Percentiles rank a stretch among this genome's conserved stretches.
These are phyloP conservation scores for Clamator glandarius DNA, from an alignment of 2,797 vertebrate species.

Conservation along the genomic window DNA sequence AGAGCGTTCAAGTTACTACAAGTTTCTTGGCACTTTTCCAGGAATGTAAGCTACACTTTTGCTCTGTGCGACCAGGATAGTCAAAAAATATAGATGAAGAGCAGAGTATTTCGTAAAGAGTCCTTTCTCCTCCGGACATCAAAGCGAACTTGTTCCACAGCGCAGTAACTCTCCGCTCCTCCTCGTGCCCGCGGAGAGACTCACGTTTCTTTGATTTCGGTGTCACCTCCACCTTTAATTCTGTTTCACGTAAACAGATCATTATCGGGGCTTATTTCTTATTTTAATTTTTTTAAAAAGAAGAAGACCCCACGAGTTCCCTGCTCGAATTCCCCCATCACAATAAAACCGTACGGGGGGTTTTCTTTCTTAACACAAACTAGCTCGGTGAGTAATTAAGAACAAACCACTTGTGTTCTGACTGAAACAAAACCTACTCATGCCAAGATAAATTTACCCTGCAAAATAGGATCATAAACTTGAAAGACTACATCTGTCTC, in stretches of 20 bases:
- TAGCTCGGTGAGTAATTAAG: slow-evolving; percentile 65
- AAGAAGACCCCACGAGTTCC: slow-evolving; percentile 41
- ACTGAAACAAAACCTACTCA: slow-evolving; percentile 64
- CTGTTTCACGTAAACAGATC: slow-evolving; percentile 73
- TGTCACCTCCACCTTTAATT: slow-evolving; percentile 69
- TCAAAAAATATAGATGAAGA: slow-evolving; percentile 29
- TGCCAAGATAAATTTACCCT: slow-evolving; percentile 73
- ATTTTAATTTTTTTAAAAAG: background rate
- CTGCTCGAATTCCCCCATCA: slow-evolving; percentile 27
- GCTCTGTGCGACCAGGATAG: background rate
- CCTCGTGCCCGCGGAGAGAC: background rate
- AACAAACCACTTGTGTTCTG: slow-evolving; percentile 61
- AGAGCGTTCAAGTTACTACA: slow-evolving; percentile 46
- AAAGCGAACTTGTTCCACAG: slow-evolving; percentile 33
- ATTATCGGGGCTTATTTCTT: slow-evolving; percentile 40
- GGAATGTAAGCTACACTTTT: slow-evolving; percentile 45
- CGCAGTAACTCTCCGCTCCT: background rate
- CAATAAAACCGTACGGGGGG: slow-evolving; percentile 28
- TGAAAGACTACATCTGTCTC: slow-evolving; percentile 69
- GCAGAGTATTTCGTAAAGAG: background rate
- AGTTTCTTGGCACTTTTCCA: slow-evolving; percentile 60
- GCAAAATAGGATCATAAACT: slow-evolving; percentile 70
- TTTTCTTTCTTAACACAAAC: slow-evolving; percentile 39
- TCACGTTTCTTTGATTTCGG: slow-evolving; percentile 61
- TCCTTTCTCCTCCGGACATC: slow-evolving; percentile 16